phyloP scores from a whole-genome alignment of 2,888 invertebrate species.

The Griposia aprilina region DNA sequence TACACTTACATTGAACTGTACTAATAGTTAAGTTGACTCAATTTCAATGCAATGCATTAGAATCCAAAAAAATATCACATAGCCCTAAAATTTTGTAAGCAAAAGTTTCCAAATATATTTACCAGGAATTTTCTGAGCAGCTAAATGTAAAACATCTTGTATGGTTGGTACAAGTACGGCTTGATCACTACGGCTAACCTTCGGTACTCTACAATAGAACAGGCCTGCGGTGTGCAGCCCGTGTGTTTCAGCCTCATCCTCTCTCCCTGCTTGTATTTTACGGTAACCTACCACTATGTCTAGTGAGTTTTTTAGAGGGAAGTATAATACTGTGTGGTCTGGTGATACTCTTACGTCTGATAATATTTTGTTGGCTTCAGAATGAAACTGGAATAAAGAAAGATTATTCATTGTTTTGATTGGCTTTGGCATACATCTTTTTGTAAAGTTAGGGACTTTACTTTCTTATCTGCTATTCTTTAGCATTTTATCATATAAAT shows the following conservation, averaged over 20 bases:
- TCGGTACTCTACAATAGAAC: slow-evolving; percentile 82
- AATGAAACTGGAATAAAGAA: slow-evolving; percentile 82
- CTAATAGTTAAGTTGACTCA: neutral
- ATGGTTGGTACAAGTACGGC: slow-evolving; percentile 89
- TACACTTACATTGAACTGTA: neutral
- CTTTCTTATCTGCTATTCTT: neutral
- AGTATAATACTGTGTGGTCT: slow-evolving; percentile 90
- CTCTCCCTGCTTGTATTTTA: slow-evolving; percentile 86
- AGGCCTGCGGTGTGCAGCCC: slow-evolving; percentile 84
- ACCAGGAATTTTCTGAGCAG: slow-evolving; percentile 89
- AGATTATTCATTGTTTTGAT: neutral
- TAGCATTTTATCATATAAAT: neutral
- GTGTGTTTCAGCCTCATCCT: slow-evolving; percentile 80
- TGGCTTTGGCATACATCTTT: neutral
- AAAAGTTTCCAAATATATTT: slow-evolving; percentile 50
- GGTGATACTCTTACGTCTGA: slow-evolving; percentile 90
- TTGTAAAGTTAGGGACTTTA: neutral
- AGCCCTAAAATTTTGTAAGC: slow-evolving; percentile 22
- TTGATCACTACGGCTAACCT: slow-evolving; percentile 80
- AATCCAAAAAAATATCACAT: neutral
- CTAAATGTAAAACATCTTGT: slow-evolving; percentile 85
- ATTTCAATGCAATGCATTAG: neutral
- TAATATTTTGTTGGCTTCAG: slow-evolving; percentile 85
- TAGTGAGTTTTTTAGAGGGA: slow-evolving; percentile 92
- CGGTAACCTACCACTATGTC: slow-evolving; percentile 93